Conservation (phyloP, 2,888 invertebrate genomes). For the Abscondita cerata region DNA sequence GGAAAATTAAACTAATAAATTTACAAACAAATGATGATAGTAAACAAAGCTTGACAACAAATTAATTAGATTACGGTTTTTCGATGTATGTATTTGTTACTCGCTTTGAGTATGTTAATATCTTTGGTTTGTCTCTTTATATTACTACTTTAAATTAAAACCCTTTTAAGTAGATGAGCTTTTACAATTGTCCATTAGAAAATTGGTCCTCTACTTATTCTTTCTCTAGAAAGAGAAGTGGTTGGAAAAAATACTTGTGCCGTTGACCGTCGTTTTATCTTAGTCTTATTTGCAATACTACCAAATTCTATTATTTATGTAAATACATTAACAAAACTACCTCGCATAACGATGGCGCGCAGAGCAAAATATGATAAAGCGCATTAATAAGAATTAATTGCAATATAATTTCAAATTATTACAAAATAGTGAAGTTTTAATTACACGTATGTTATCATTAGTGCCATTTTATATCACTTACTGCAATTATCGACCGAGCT, state of each 20-base stretch:
- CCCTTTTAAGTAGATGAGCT: conserved; percentile 13
- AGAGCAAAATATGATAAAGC: conserved; percentile 23
- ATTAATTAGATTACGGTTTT: neutral
- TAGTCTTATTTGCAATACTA: neutral
- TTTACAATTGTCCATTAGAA: conserved; percentile 12
- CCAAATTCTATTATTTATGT: neutral
- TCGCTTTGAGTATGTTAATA: conserved; percentile 2
- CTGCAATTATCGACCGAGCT: conserved; percentile 31
- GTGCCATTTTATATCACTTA: conserved; percentile 33
- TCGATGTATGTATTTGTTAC: neutral
- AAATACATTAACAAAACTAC: neutral
- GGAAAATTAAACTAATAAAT: too few relatives aligned
- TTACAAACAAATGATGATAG: too few relatives aligned
- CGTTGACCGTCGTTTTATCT: neutral
- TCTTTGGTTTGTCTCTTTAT: conserved; percentile 8
- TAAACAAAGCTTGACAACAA: too few relatives aligned
- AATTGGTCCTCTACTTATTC: conserved; percentile 3
- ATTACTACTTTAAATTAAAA: conserved; percentile 11
- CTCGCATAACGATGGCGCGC: conserved; percentile 12
- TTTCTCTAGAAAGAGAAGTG: neutral
- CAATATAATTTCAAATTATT: conserved; percentile 33
- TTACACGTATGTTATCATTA: conserved; percentile 35
- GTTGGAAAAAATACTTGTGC: neutral
- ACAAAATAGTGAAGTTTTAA: conserved; percentile 35
- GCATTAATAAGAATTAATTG: conserved; percentile 28